Evolutionary conservation across 1,140 invertebrate genomes (phyloP), one percentile per base, ranked within the genome.

Genomic region (Copidosoma floridanum): DNA sequence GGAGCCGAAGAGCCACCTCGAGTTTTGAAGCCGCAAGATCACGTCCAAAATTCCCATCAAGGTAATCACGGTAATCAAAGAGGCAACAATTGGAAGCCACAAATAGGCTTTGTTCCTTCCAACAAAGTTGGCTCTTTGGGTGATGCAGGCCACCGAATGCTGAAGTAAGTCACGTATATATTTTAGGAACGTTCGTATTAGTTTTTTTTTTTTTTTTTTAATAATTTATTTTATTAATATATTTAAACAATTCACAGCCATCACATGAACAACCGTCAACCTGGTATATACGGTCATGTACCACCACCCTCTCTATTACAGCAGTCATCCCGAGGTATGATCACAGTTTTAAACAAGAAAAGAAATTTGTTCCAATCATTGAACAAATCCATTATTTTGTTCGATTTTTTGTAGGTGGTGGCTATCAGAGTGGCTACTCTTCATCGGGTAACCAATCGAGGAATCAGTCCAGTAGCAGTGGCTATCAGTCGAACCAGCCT

Each of bases 11-110:
- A 89, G 48, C 92, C 94, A 1, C 83, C 86, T 0, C 81, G 82
- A 54, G 89, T 94, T 1, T 80, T 97, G 27, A 94, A 93, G 75
- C 92, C 92, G 0, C 85, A 86, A 47, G 88, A 94, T 74, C 85
- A 92, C 58, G 81, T 84, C 18, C 82, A 84, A 35, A n/a, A n/a
- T n/a, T n/a, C n/a, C n/a, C n/a, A n/a, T n/a, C 29, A 32, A 32
- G 85, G 89, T 71, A 84, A 88, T 72, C 84, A 83, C 64, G 82
- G 84, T 61, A 71, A 77, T 41, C n/a, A n/a, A n/a, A n/a, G n/a
- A n/a, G 70, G 77, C 40, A 75, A 81, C 54, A 85, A 87, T 58
- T 93, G 88, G 85, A 77, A 84, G 61, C 89, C 90, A 7, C 84
- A 85, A 66, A 88, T 89, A 51, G 90, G 90, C 64, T 90, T 92